Evolutionary conservation across 2,797 vertebrate species (phyloP).

Genomic region (Helicolenus hilgendorfi): DNA sequence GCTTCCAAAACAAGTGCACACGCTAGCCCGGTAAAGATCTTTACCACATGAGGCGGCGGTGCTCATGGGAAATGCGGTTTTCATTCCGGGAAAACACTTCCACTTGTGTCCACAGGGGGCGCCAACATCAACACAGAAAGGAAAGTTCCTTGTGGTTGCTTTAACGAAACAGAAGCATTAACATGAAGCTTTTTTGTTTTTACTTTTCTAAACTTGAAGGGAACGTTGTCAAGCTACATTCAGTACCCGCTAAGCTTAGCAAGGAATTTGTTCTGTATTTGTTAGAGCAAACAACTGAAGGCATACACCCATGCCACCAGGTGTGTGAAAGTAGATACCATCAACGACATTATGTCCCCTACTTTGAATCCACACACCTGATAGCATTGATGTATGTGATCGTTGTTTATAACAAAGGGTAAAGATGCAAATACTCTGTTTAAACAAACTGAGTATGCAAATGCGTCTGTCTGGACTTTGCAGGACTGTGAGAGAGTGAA

Average conservation of each 20-base stretch:
- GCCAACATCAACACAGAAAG: not conserved
- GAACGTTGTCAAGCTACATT: not conserved
- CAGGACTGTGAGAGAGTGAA: not conserved
- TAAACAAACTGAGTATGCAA: constrained; percentile 8
- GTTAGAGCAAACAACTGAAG: not conserved
- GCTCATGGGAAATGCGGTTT: not conserved
- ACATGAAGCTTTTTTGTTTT: not conserved
- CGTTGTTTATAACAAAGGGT: not conserved
- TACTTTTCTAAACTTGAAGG: not conserved
- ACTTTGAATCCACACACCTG: not conserved
- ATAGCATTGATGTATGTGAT: not conserved
- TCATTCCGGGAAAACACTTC: not conserved
- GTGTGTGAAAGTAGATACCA: not conserved
- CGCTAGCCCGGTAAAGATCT: not conserved
- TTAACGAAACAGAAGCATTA: not conserved
- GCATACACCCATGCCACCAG: not conserved
- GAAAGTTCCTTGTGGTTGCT: not conserved
- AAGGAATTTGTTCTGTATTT: not conserved
- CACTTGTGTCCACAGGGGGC: not conserved
- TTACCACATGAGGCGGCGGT: not conserved
- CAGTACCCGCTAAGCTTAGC: not conserved
- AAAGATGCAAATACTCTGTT: not conserved
- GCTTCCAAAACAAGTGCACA: not conserved
- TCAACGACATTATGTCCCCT: not conserved
- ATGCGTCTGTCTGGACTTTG: not conserved